Percentiles rank a stretch among this genome's conserved stretches.
Conservation (phyloP, 2,797 vertebrate species). For the Acomys russatus region DNA sequence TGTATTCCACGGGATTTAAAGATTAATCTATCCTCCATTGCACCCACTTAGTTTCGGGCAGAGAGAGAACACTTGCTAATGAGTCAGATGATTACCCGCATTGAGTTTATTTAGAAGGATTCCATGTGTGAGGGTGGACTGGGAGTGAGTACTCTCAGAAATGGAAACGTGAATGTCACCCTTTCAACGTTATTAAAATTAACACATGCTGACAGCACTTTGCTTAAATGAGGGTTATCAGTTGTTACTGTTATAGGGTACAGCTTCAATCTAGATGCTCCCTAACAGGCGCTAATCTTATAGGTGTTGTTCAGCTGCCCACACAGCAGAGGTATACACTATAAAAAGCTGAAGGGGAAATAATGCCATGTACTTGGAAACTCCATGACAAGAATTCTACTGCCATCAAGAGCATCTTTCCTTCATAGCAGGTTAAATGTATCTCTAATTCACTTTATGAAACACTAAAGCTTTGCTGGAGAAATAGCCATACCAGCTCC, state of each 20-base stretch:
- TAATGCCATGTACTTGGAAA: slow-evolving; percentile 68
- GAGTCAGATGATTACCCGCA: slow-evolving; percentile 75
- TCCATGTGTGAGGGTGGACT: slow-evolving; percentile 61
- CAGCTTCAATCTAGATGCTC: slow-evolving; percentile 59
- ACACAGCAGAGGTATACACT: slow-evolving; percentile 39
- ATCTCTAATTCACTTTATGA: slow-evolving; percentile 82
- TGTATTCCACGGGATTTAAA: slow-evolving; percentile 73
- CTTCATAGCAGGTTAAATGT: slow-evolving; percentile 87
- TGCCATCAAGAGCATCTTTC: slow-evolving; percentile 91
- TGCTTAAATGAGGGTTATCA: slow-evolving; percentile 64
- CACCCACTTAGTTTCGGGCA: slow-evolving; percentile 67
- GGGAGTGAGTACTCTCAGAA: slow-evolving; percentile 72
- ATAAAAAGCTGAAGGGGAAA: slow-evolving; percentile 81
- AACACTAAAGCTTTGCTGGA: slow-evolving; percentile 79
- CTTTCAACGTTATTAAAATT: slow-evolving; percentile 69
- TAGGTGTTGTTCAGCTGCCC: slow-evolving; percentile 76
- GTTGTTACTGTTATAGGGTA: slow-evolving; percentile 38
- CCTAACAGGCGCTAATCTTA: slow-evolving; percentile 69
- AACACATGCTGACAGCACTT: slow-evolving; percentile 69
- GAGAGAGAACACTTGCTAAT: slow-evolving; percentile 78
- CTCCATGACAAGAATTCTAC: slow-evolving; percentile 89
- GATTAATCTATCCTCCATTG: slow-evolving; percentile 75
- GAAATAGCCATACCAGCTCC: slow-evolving; percentile 71
- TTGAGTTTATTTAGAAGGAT: slow-evolving; percentile 76
- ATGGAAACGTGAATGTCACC: slow-evolving; percentile 40